phyloP scores from a whole-genome alignment of 1,140 invertebrate species.

The Cydia pomonella region DNA sequence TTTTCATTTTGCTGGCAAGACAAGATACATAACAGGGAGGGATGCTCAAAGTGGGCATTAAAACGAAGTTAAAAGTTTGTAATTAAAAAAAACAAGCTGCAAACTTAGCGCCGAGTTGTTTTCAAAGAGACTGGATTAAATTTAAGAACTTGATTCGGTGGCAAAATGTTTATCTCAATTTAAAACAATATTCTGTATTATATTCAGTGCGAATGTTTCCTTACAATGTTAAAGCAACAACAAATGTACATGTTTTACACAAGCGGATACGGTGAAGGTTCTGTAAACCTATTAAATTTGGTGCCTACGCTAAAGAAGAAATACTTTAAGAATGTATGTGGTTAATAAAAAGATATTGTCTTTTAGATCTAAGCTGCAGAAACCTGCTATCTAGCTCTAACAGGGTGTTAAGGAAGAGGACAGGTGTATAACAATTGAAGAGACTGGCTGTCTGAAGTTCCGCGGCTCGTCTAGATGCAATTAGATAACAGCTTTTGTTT shows the following conservation, averaged over 20 bases:
- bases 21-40: not conserved
- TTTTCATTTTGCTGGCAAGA: not conserved
- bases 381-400: not conserved
- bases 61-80: constrained; percentile 20
- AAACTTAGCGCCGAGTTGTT: constrained; percentile 13
- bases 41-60: constrained; percentile 11
- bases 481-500: constrained; percentile 49
- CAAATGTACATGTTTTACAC: constrained; percentile 13
- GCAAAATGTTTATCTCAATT: constrained; percentile 4
- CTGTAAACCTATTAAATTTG: constrained; percentile 4
- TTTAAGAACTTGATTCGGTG: constrained; percentile 7
- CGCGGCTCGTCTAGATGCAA: constrained; percentile 47
- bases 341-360: not conserved
- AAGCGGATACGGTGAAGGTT: not conserved
- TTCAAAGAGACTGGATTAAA: constrained; percentile 12
- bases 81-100: constrained; percentile 23
- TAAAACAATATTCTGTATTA: constrained; percentile 9
- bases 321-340: not conserved
- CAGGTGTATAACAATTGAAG: not conserved
- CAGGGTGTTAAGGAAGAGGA: not conserved
- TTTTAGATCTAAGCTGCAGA: not conserved
- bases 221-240: not conserved
- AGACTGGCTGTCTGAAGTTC: constrained; percentile 39
- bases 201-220: not conserved
- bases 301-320: not conserved